phyloP scores from a whole-genome alignment of 1,140 invertebrate species.

The Temnothorax longispinosus region DNA sequence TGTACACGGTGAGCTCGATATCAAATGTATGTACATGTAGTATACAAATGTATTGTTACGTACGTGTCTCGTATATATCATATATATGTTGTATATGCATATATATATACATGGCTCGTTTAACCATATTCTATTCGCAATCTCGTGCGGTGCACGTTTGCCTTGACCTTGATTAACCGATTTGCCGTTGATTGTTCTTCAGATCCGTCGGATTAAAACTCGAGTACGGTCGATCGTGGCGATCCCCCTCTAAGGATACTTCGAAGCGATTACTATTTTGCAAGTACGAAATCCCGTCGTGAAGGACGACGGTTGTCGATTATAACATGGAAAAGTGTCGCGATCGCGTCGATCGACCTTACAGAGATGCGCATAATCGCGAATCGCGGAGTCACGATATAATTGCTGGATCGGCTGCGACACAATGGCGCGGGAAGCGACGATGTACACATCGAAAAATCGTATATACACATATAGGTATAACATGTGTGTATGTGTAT shows the following conservation, averaged over 20 bases:
- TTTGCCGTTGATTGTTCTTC: conserved; percentile 20
- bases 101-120: conserved; percentile 39
- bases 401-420: conserved; percentile 43
- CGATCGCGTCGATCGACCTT: neutral
- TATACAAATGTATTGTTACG: conserved; percentile 54
- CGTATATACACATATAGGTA: conserved; percentile 44
- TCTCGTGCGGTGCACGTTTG: conserved; percentile 16
- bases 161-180: conserved; percentile 17
- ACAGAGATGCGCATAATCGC: neutral
- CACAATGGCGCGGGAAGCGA: conserved; percentile 56
- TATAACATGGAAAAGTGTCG: neutral
- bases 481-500: conserved; percentile 10
- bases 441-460: conserved; percentile 60
- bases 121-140: conserved; percentile 21
- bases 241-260: neutral
- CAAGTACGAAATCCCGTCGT: neutral
- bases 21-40: conserved; percentile 57
- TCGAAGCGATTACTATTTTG: neutral
- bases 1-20: neutral
- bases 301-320: neutral
- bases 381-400: neutral
- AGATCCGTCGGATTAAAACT: conserved; percentile 24
- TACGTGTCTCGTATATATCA: conserved; percentile 35
- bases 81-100: conserved; percentile 35
- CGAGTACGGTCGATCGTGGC: neutral